Evolutionary conservation across 2,888 invertebrate genomes (phyloP), one percentile per base, ranked within the genome.

Genomic region (Cordilura impudica): DNA sequence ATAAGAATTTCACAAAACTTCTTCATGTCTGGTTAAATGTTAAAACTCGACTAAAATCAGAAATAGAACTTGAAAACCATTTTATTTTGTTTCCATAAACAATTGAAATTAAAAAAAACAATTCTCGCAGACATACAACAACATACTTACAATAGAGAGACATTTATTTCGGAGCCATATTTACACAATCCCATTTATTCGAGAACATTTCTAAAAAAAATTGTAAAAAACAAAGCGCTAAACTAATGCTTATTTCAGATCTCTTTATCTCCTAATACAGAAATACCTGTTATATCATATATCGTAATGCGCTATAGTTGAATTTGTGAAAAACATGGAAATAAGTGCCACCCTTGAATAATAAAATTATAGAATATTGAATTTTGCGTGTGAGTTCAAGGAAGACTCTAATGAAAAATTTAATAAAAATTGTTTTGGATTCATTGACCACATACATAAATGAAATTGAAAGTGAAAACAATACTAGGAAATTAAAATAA

Each of bases 361-460:
- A 31, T 1, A 53, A 18, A 35, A n/a, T n/a, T 4, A 53, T 12
- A 58, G 19, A 71, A 35, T 26, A 54, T 61, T 58, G 18, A 53
- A 47, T 78, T 65, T 73, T 72, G 78, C 81, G 78, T 81, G 81
- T 65, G 43, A 54, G 67, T 61, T 71, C 43, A 61, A 72, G 19
- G 60, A 78, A 72, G 81, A 70, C 72, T 75, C 51, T 54, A 78
- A 86, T 86, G 54, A 86, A 84, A 85, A 83, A 84, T 86, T 86
- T 51, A 85, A 65, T 23, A 54, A 66, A 56, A 56, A 72, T 69
- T 63, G 12, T 63, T 75, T 29, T 67, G 63, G 67, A 75, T 65
- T 71, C 58, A 78, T 53, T 81, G 71, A 56, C 65, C 75, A 53
- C 43, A 60, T 31, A 47, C 49, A 43, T 29, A 82, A 72, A 26